phyloP scores from a whole-genome alignment of 2,888 invertebrate species.

The Epiblema foenella region DNA sequence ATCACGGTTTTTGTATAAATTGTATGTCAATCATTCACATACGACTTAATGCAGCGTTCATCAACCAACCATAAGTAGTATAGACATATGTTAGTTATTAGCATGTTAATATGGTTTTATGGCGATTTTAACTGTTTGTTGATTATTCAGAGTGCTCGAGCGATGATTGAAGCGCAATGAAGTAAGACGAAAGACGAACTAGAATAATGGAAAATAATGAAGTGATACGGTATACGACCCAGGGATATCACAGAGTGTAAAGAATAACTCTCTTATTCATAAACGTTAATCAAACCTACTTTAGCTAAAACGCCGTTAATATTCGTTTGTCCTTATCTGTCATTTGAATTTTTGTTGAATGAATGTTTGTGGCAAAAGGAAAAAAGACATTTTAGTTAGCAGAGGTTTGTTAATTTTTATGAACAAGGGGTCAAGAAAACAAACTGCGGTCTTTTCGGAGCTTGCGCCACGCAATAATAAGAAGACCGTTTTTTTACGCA shows the following conservation, averaged over 20 bases:
- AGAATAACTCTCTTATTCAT: too few relatives aligned
- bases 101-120: conserved; percentile 36
- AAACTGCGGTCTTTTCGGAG: background rate
- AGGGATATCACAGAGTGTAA: background rate
- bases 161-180: conserved; percentile 24
- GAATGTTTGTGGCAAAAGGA: too few relatives aligned
- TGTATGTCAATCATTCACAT: background rate
- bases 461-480: background rate
- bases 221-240: background rate
- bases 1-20: background rate
- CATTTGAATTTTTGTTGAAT: too few relatives aligned
- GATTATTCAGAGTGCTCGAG: conserved; percentile 32
- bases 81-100: conserved; percentile 31
- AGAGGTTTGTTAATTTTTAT: too few relatives aligned
- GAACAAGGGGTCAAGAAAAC: too few relatives aligned
- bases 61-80: background rate
- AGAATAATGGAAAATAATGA: background rate
- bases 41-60: conserved; percentile 1
- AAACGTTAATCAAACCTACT: too few relatives aligned
- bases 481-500: too few relatives aligned
- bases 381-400: too few relatives aligned
- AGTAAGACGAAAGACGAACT: conserved; percentile 15
- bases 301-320: too few relatives aligned
- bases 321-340: too few relatives aligned
- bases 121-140: conserved; percentile 29